Base-by-base conservation (phyloP, 2,888 invertebrate genomes). In the Resseliella maxima region DNA sequence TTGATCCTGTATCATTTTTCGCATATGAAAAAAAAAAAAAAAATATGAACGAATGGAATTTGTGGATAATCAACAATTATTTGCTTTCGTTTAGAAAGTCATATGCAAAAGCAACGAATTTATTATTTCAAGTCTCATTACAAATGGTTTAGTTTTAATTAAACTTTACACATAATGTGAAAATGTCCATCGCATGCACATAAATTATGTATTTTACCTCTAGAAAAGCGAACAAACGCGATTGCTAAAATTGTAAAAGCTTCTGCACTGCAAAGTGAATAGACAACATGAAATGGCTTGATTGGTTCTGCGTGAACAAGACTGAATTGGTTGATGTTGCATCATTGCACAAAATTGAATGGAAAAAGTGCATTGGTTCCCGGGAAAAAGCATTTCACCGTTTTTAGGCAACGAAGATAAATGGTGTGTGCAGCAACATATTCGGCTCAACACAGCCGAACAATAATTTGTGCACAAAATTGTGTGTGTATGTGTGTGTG, bases 191-290 rank as follows among this genome's bases (percentile, higher is more conserved):
- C 27, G 59, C 59, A 24, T 59, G 59, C 59, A 59, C 59, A 59
- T 59, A 59, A 59, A 59, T 59, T 59, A 59, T 24, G 59, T 59
- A 59, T 59, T n/a, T 24, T 59, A 59, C 59, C 59, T 59, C 59
- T 59, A 3, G 59, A 59, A 59, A 27, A 59, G 50, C 50, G 50
- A 21, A 50, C n/a, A n/a, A n/a, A n/a, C n/a, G n/a, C n/a, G n/a
- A n/a, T n/a, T n/a, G n/a, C n/a, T n/a, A n/a, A n/a, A n/a, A n/a
- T n/a, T n/a, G n/a, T n/a, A n/a, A n/a, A n/a, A n/a, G n/a, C n/a
- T n/a, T n/a, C n/a, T n/a, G n/a, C n/a, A n/a, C n/a, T n/a, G n/a
- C n/a, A n/a, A n/a, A n/a, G n/a, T n/a, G n/a, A n/a, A n/a, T n/a
- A n/a, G n/a, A n/a, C n/a, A n/a, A n/a, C n/a, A n/a, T n/a, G n/a